These are phyloP conservation scores for Cotesia glomerata DNA, from an alignment of 1,140 invertebrate genomes.

Conservation along the genomic window DNA sequence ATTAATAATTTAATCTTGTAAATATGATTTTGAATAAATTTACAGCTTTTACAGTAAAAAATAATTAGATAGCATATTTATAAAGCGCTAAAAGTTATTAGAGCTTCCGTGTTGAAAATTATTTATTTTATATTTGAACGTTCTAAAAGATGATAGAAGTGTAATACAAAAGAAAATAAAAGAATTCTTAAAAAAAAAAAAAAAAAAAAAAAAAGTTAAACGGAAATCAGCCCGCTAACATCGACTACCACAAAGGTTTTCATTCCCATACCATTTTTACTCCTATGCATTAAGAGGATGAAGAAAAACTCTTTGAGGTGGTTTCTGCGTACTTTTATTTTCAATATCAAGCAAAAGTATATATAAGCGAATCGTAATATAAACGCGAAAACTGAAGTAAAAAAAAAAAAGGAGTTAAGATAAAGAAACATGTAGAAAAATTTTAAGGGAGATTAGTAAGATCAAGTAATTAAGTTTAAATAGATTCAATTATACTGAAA, in stretches of 20 bases:
- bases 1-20: too few species aligned
- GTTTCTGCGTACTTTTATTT: conserved; percentile 23
- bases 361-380: neutral
- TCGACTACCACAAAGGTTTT: conserved; percentile 42
- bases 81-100: too few species aligned
- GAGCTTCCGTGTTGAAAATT: neutral
- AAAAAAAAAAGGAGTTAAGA: neutral
- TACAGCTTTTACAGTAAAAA: too few species aligned
- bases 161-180: conserved; percentile 5
- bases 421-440: neutral
- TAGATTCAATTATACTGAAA: too few species aligned
- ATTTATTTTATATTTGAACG: conserved; percentile 28
- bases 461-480: too few species aligned
- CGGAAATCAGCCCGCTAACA: conserved; percentile 54
- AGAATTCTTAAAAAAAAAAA: conserved; percentile 30
- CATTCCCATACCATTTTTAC: conserved; percentile 24
- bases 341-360: neutral
- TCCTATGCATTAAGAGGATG: neutral
- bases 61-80: too few species aligned
- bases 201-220: conserved; percentile 48
- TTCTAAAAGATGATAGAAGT: neutral
- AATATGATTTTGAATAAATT: too few species aligned
- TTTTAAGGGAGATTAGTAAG: neutral
- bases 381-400: neutral
- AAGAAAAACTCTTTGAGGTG: conserved; percentile 51